Evolutionary conservation across 2,797 vertebrate genomes (phyloP), one percentile per base, ranked within the genome.

Genomic region (Emydoidea blandingii): DNA sequence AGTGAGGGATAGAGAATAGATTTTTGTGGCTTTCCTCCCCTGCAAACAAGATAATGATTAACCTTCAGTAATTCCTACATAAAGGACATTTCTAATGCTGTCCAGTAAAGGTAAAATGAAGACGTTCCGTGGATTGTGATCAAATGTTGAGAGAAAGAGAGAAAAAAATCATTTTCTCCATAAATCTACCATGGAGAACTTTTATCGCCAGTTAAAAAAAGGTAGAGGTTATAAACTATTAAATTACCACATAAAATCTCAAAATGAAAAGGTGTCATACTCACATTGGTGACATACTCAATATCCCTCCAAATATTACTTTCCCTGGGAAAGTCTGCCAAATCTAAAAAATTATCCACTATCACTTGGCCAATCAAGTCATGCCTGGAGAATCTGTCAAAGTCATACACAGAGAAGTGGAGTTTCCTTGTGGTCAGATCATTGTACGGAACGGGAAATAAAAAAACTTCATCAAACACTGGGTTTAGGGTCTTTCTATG

Each of bases 321-420:
- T 97, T 99, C 99, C 96, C 99, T 98, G 86, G 99, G 99, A 98
- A 99, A 99, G 98, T 99, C 99, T 65, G 99, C 98, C 98, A 99
- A 99, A 97, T 99, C 99, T 98, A 99, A 98, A 98, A 99, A 99
- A 98, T 99, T 99, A 98, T 99, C 99, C 96, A 99, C 99, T 95
- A 99, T 98, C 97, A 99, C 99, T 97, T 99, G 99, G 94, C 99
- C 99, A 59, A 99, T 99, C 96, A 99, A 98, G 95, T 99, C 99
- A 57, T 99, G 99, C 47, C 99, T 99, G 89, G 99, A 99, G 98
- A 99, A 99, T 82, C 99, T 99, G 98, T 99, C 99, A 95, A 99
- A 99, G 98, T 99, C 99, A 86, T 99, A 99, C 90, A 99, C 98
- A 80, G 99, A 99, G 98, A 99, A 99, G 98, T 99, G 99, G 90